These are phyloP conservation scores for Lasaia peninsularis DNA, from an alignment of 1,140 invertebrate species.

Conservation along the genomic window DNA sequence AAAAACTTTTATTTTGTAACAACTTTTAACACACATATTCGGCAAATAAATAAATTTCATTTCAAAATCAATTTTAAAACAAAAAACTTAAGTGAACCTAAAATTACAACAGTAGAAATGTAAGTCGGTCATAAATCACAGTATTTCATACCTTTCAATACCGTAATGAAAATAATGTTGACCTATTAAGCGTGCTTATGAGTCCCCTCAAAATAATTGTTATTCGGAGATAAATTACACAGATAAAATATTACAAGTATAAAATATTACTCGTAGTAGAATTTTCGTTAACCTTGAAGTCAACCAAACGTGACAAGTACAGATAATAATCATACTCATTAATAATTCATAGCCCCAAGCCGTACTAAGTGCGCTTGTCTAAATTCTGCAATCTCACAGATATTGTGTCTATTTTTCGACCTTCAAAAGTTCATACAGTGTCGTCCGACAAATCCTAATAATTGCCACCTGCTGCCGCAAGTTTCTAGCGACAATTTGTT, in stretches of 20 bases:
- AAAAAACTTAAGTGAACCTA: too few relatives aligned
- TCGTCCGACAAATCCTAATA: slow-evolving; percentile 52
- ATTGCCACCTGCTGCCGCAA: slow-evolving; percentile 63
- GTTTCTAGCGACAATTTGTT: slow-evolving; percentile 56
- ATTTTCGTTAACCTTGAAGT: slow-evolving; percentile 11
- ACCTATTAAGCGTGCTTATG: background rate
- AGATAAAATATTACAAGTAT: slow-evolving; percentile 4
- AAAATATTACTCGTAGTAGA: slow-evolving; percentile 6
- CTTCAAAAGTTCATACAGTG: slow-evolving; percentile 63
- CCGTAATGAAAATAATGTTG: background rate
- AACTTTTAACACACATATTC: too few relatives aligned
- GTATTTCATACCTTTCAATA: background rate
- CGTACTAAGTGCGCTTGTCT: background rate
- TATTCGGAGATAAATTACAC: slow-evolving; percentile 1
- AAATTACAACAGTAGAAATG: too few relatives aligned
- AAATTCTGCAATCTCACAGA: background rate
- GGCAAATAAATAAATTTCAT: too few relatives aligned
- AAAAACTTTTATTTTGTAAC: too few relatives aligned
- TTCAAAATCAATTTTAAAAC: too few relatives aligned
- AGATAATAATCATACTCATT: slow-evolving; percentile 9
- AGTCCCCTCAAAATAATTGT: background rate
- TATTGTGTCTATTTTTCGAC: slow-evolving; percentile 65
- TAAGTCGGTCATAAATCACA: too few relatives aligned
- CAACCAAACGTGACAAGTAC: slow-evolving; percentile 8
- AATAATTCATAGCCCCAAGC: background rate